A percentile compares a stretch with the other conserved stretches of the same genome.
These are phyloP conservation scores for Scarus forsteni DNA, from an alignment of 2,797 vertebrate species.

Conservation along the genomic window DNA sequence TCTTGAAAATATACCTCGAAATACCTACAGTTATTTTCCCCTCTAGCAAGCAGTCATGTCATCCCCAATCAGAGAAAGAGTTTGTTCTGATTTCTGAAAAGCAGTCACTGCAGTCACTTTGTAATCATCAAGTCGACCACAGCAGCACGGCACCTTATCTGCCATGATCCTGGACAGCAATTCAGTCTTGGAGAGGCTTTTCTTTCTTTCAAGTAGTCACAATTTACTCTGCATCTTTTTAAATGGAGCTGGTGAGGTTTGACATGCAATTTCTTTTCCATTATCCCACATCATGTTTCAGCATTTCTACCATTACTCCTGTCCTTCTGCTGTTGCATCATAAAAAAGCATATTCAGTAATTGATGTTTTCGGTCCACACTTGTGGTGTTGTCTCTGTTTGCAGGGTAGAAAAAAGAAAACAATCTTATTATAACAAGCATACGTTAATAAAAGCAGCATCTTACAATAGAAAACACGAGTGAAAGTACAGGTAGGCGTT, in stretches of 20 bases:
- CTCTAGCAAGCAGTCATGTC: conserved; percentile 43
- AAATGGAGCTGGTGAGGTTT: conserved; percentile 56
- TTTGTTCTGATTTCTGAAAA: conserved; percentile 65
- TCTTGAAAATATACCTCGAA: conserved; percentile 19
- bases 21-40: conserved; percentile 19
- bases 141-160: conserved; percentile 63
- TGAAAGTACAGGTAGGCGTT: conserved; percentile 25
- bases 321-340: conserved; percentile 10
- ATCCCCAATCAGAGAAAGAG: conserved; percentile 52
- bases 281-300: conserved; percentile 41
- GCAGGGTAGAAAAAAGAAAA: conserved; percentile 7
- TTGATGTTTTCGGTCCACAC: conserved; percentile 35
- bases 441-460: conserved; percentile 25
- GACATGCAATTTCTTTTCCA: conserved; percentile 55
- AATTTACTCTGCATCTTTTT: conserved; percentile 55
- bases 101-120: conserved; percentile 58
- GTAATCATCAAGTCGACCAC: conserved; percentile 66
- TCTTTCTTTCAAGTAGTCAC: conserved; percentile 57
- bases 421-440: conserved; percentile 33
- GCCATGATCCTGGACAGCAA: conserved; percentile 61
- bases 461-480: conserved; percentile 30
- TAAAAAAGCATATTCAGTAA: conserved; percentile 34
- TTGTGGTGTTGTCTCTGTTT: conserved; percentile 35
- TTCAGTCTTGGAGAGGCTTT: conserved; percentile 73
- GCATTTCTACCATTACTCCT: conserved; percentile 7